phyloP scores from a whole-genome alignment of 1,140 invertebrate genomes.

The Drosophila bocki region DNA sequence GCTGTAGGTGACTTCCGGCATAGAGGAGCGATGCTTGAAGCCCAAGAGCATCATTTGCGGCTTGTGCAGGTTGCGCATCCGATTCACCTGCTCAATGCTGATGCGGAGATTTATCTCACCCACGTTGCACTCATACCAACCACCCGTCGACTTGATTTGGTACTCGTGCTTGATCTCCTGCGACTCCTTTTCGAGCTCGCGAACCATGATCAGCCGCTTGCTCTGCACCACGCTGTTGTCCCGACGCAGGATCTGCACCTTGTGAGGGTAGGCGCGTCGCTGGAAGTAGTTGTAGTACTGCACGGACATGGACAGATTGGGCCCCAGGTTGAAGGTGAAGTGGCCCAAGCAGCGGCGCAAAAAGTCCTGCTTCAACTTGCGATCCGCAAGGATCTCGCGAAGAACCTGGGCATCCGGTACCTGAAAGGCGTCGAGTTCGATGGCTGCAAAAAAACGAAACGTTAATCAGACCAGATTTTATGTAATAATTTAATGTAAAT shows the following conservation, averaged over 20 bases:
- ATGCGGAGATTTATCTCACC: constrained; percentile 53
- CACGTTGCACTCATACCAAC: constrained; percentile 67
- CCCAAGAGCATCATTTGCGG: constrained; percentile 79
- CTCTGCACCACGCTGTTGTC: constrained; percentile 72
- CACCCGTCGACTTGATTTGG: constrained; percentile 63
- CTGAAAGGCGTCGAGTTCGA: constrained; percentile 70
- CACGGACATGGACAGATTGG: constrained; percentile 64
- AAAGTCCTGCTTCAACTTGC: constrained; percentile 75
- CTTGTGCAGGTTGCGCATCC: constrained; percentile 61
- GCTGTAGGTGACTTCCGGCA: constrained; percentile 59
- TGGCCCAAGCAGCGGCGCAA: constrained; percentile 73
- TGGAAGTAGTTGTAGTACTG: constrained; percentile 80
- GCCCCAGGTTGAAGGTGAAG: constrained; percentile 69
- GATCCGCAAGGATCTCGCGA: constrained; percentile 74
- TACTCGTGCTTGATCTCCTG: constrained; percentile 58
- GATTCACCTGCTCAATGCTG: constrained; percentile 59
- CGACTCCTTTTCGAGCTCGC: constrained; percentile 48
- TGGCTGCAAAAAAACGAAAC: constrained; percentile 30
- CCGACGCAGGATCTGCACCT: constrained; percentile 63
- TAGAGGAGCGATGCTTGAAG: constrained; percentile 69
- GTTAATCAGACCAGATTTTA: background rate
- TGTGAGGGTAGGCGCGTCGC: constrained; percentile 59
- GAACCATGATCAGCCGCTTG: constrained; percentile 66
- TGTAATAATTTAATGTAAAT: background rate
- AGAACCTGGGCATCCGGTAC: constrained; percentile 62